These are phyloP conservation scores for Cotesia congregata DNA, from an alignment of 2,888 invertebrate genomes.

Conservation along the genomic window DNA sequence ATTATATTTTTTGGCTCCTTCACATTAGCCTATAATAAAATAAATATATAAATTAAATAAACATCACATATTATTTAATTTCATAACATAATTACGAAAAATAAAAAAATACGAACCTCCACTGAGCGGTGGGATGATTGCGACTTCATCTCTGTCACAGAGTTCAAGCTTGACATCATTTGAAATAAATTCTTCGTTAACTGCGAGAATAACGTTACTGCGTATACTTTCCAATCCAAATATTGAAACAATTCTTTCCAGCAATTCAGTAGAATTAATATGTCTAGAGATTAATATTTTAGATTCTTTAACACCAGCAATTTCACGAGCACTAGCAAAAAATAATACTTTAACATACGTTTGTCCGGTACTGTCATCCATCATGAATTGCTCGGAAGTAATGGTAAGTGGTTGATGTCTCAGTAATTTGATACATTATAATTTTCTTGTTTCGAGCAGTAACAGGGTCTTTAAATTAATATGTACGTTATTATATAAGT, in stretches of 20 bases:
- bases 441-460: conserved; percentile 3
- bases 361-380: conserved; percentile 41
- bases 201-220: conserved; percentile 81
- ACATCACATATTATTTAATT: conserved; percentile 25
- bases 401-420: conserved; percentile 16
- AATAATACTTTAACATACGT: conserved; percentile 80
- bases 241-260: conserved; percentile 74
- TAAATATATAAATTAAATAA: conserved; percentile 7
- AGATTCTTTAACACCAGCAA: conserved; percentile 78
- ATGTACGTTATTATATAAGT: conserved; percentile 16
- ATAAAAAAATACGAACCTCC: conserved; percentile 75
- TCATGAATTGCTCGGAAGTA: conserved; percentile 37
- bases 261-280: conserved; percentile 73
- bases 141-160: conserved; percentile 83
- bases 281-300: conserved; percentile 73
- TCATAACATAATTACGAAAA: neutral
- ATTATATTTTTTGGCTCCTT: conserved; percentile 77
- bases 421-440: conserved; percentile 20
- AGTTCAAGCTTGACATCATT: conserved; percentile 74
- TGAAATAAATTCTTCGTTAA: conserved; percentile 84
- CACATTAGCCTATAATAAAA: conserved; percentile 60
- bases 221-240: conserved; percentile 80
- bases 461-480: neutral
- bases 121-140: conserved; percentile 94
- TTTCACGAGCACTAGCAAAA: conserved; percentile 91